Evolutionary conservation across 2,888 invertebrate species (phyloP), one percentile per base, ranked within the genome.

Genomic region (Caenorhabditis sp.): DNA sequence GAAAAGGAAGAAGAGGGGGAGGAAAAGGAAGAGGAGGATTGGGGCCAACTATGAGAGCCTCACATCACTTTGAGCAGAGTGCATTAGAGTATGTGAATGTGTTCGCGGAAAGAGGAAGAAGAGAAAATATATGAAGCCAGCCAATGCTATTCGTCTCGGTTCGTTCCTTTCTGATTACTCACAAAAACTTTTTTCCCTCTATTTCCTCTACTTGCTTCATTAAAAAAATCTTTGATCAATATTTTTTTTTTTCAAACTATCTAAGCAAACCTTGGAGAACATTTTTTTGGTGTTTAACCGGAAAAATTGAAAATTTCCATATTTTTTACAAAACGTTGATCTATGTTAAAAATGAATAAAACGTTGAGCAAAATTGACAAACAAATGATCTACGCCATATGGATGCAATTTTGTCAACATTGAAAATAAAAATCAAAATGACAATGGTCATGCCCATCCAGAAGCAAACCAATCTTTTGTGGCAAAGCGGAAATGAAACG

Each of bases 391-490:
- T 4, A n/a, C 47, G 20, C 18, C 47, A 47, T 4, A n/a, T 47
- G 9, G 47, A 47, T 18, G 47, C 20, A 47, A n/a, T 47, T 47
- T 20, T 47, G 47, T 20, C n/a, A n/a, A n/a, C 47, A 47, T 18
- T 47, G 47, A 40, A 6, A 32, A 32, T 9, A 9, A 32, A 4
- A 32, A 32, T n/a, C n/a, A n/a, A n/a, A n/a, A n/a, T n/a, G n/a
- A n/a, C n/a, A n/a, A n/a, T n/a, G n/a, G n/a, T n/a, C n/a, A n/a
- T 18, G 47, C 4, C 20, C 47, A 20, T 18, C 47, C 20, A 47
- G 47, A 47, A 47, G 47, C 20, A 40, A 40, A 47, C 18, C 18
- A 11, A 47, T 47, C 47, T 47, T 47, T 47, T 47, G 47, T 18
- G n/a, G 47, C 47, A 18, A 18, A 47, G 18, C 47, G 47, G 47